phyloP scores from a whole-genome alignment of 2,888 invertebrate species.

The Aspidiotus destructor region DNA sequence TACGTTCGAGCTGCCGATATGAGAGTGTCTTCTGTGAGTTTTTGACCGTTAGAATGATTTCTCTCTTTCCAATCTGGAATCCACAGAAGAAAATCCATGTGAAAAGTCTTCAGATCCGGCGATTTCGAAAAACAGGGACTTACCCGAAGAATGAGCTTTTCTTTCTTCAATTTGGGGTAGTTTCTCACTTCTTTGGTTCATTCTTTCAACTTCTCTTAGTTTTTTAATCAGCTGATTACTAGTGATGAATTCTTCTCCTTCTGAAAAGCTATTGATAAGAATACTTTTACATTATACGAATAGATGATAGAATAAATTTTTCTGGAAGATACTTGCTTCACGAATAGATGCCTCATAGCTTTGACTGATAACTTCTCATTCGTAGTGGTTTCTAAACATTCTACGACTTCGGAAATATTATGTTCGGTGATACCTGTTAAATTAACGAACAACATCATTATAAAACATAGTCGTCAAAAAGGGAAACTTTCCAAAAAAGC shows the following conservation, averaged over 20 bases:
- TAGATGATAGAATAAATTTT: background rate
- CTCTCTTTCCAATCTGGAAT: conserved; percentile 44
- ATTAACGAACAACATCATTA: background rate
- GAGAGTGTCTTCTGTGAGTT: conserved; percentile 69
- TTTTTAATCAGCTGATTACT: conserved; percentile 55
- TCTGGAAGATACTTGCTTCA: conserved; percentile 48
- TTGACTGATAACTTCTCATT: conserved; percentile 79
- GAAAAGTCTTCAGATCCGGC: background rate
- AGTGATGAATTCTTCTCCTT: conserved; percentile 78
- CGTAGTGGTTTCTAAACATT: conserved; percentile 71
- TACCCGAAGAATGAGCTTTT: conserved; percentile 17
- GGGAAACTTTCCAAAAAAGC: background rate
- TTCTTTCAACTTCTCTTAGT: conserved; percentile 18
- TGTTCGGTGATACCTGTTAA: conserved; percentile 57
- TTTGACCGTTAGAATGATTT: conserved; percentile 52
- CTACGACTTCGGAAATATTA: conserved; percentile 62
- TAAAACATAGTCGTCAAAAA: background rate
- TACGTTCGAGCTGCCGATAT: conserved; percentile 73
- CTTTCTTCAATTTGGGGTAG: conserved; percentile 28
- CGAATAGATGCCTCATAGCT: conserved; percentile 78
- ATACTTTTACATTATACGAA: conserved; percentile 5
- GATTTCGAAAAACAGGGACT: background rate
- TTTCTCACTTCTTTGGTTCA: conserved; percentile 12
- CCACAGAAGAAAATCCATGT: conserved; percentile 14
- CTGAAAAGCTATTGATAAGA: conserved; percentile 55